Evolutionary conservation across 2,888 invertebrate species (phyloP).

Genomic region (Lasioglossum morio): DNA sequence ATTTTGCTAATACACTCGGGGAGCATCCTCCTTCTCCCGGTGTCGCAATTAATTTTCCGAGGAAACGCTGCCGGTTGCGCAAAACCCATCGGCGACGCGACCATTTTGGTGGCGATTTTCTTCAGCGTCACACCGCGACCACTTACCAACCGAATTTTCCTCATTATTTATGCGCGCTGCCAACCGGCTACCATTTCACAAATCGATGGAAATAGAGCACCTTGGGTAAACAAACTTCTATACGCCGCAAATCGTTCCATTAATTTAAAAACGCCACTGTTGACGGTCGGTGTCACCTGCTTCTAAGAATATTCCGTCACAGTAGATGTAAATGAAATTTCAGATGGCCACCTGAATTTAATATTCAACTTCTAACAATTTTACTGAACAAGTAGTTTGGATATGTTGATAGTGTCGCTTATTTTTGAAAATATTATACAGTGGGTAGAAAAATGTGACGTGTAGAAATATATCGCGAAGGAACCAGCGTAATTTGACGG

Average conservation of each 20-base stretch:
- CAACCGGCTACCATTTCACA: not conserved
- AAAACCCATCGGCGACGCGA: not conserved
- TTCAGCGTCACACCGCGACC: not conserved
- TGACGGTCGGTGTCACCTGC: not conserved
- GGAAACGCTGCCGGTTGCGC: conserved; percentile 8
- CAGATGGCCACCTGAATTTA: not conserved
- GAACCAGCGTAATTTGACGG: not conserved
- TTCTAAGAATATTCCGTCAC: not conserved
- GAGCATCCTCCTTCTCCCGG: conserved; percentile 9
- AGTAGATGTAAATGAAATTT: not conserved
- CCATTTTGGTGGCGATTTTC: conserved; percentile 1
- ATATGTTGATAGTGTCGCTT: not conserved
- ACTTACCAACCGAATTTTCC: not conserved
- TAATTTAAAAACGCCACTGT: not conserved
- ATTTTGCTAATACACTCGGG: conserved; percentile 35
- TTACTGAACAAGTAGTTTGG: not conserved
- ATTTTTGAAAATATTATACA: not conserved
- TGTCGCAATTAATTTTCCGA: conserved; percentile 35
- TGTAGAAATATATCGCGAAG: not conserved
- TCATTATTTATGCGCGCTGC: conserved; percentile 4
- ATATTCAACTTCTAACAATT: not conserved
- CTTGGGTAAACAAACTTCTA: not conserved
- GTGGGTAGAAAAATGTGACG: not conserved
- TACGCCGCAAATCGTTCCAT: conserved; percentile 1
- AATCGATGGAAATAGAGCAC: not conserved